phyloP scores from a whole-genome alignment of 2,888 invertebrate species.

The Parasteatoda lunata region DNA sequence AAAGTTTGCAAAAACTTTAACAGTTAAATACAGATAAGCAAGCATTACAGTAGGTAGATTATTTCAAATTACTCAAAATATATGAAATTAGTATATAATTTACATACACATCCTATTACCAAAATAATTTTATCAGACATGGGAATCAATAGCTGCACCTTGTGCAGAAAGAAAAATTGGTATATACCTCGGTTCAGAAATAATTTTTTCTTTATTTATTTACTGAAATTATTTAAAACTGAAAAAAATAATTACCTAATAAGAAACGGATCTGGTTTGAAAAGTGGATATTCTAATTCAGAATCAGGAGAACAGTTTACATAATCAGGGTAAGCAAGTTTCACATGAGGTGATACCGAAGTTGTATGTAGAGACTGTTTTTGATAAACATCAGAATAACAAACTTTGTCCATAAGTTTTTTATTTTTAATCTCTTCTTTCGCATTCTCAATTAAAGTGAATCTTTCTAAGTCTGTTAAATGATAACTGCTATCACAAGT shows the following conservation, averaged over 20 bases:
- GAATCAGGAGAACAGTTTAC: background rate
- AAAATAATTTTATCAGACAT: too few species aligned
- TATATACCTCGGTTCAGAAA: too few species aligned
- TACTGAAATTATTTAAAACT: too few species aligned
- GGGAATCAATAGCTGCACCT: too few species aligned
- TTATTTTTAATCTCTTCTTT: conserved; percentile 59
- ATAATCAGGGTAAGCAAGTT: conserved; percentile 83
- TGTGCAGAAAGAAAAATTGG: too few species aligned
- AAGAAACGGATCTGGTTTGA: conserved; percentile 36
- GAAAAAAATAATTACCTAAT: conserved; percentile 26
- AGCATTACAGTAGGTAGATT: too few species aligned
- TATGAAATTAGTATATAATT: too few species aligned
- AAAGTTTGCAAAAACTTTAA: too few species aligned
- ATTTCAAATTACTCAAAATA: too few species aligned
- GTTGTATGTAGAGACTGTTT: conserved; percentile 73
- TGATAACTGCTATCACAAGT: conserved; percentile 27
- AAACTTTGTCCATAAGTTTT: conserved; percentile 60
- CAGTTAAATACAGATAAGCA: too few species aligned
- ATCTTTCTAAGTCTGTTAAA: conserved; percentile 24
- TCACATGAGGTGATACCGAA: conserved; percentile 82
- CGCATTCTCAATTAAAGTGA: conserved; percentile 48
- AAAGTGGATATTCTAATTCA: conserved; percentile 28
- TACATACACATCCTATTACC: too few species aligned
- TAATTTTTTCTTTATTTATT: too few species aligned
- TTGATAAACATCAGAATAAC: conserved; percentile 72